A percentile compares a stretch with the other conserved stretches of the same genome.
Evolutionary conservation across 2,113 vertebrate species (phyloP).

Genomic region (Elanus axillaris): DNA sequence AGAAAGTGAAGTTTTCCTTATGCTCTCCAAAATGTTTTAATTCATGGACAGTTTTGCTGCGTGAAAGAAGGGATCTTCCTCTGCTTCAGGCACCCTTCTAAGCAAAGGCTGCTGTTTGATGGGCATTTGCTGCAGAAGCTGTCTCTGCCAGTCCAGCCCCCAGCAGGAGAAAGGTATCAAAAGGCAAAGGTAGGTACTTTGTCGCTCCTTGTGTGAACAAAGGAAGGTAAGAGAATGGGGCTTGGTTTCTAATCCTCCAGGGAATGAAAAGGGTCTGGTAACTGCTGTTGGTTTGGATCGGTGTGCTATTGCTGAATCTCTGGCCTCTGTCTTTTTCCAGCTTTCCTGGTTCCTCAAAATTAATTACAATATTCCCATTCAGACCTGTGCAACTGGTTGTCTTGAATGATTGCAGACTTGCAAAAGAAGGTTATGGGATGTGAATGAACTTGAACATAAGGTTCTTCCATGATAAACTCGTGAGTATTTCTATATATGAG

Average conservation of each 20-base stretch:
- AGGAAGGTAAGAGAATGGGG: not conserved
- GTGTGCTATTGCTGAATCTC: not conserved
- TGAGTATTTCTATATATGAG: not conserved
- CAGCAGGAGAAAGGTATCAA: constrained; percentile 76
- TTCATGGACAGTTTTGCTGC: not conserved
- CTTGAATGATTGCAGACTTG: not conserved
- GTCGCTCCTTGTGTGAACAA: not conserved
- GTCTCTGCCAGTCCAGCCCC: constrained; percentile 68
- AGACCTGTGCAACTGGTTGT: not conserved
- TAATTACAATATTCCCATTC: not conserved
- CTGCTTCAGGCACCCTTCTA: not conserved
- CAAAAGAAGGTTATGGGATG: not conserved
- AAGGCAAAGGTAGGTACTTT: constrained; percentile 77
- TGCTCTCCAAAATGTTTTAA: not conserved
- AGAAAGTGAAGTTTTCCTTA: not conserved
- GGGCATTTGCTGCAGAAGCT: constrained; percentile 80
- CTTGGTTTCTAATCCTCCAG: not conserved
- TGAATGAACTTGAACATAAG: not conserved
- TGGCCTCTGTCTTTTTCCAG: not conserved
- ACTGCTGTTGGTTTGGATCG: not conserved
- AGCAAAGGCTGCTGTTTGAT: not conserved
- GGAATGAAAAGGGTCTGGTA: not conserved
- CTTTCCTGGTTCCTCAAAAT: not conserved
- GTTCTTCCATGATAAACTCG: not conserved
- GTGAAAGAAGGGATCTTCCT: not conserved